These are phyloP conservation scores for Myocastor coypus DNA, from an alignment of 2,113 vertebrate genomes.

Conservation along the genomic window DNA sequence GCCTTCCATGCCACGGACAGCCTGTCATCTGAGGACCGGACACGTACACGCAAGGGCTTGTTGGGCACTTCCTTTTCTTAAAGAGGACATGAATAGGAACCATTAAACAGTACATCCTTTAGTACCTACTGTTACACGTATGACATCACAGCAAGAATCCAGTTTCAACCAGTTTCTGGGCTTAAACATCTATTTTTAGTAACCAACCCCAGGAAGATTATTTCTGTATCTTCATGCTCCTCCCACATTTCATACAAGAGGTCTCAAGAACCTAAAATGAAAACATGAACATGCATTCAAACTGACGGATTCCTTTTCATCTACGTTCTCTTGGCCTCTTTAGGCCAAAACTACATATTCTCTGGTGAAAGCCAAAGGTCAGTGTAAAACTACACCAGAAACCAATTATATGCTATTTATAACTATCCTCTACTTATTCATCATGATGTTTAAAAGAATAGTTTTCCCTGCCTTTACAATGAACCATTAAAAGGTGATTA, in stretches of 20 bases:
- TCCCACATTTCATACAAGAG: constrained; percentile 30
- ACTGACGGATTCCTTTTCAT: constrained; percentile 47
- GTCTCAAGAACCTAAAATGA: constrained; percentile 52
- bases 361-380: constrained; percentile 34
- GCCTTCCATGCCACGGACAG: constrained; percentile 88
- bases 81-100: constrained; percentile 78
- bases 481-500: not conserved
- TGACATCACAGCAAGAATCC: not conserved
- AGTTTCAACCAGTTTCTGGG: not conserved
- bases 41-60: constrained; percentile 84
- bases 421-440: constrained; percentile 19
- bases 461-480: not conserved
- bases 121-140: accelerated
- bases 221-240: not conserved
- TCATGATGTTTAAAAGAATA: not conserved
- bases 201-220: not conserved
- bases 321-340: constrained; percentile 13
- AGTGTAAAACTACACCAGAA: constrained; percentile 1
- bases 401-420: not conserved
- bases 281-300: not conserved
- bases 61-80: constrained; percentile 90
- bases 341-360: not conserved
- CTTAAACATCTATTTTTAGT: not conserved
- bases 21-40: constrained; percentile 82
- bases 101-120: not conserved